Conservation (phyloP, 1,140 invertebrate genomes). For the Caenorhabditis brenneri region DNA sequence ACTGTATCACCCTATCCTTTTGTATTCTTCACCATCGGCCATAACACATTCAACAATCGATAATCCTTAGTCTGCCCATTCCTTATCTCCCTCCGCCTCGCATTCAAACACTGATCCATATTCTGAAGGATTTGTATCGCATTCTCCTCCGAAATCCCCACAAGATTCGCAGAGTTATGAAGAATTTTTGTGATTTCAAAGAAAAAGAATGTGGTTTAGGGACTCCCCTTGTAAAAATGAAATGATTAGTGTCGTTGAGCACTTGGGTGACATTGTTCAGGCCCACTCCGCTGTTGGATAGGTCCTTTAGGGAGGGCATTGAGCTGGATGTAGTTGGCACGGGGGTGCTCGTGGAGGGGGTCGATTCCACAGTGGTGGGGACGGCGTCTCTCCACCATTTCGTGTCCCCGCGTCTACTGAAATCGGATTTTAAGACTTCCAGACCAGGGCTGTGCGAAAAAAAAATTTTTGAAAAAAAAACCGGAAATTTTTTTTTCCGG, state of each 20-base stretch:
- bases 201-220: conserved; percentile 1
- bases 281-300: not conserved
- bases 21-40: conserved; percentile 30
- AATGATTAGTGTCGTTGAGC: conserved; percentile 29
- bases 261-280: conserved; percentile 31
- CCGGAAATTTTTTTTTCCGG: no score
- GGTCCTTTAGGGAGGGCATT: not conserved
- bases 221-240: not conserved
- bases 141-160: not conserved
- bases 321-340: not conserved
- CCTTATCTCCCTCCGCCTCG: not conserved
- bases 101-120: conserved; percentile 38
- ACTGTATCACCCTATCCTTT: not conserved
- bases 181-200: conserved; percentile 37
- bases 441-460: no score
- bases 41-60: not conserved
- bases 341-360: not conserved
- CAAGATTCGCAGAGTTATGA: conserved; percentile 34
- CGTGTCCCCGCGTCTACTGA: not conserved
- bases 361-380: not conserved
- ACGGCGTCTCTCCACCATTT: not conserved
- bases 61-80: not conserved
- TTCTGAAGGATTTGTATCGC: conserved; percentile 22
- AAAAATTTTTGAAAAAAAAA: no score
- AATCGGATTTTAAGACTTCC: no score